Percentiles rank a stretch among this genome's conserved stretches.
These are phyloP conservation scores for Turritopsis rubra DNA, from an alignment of 30 jellyfish, hydroid and myxozoan genomes.

Conservation along the genomic window DNA sequence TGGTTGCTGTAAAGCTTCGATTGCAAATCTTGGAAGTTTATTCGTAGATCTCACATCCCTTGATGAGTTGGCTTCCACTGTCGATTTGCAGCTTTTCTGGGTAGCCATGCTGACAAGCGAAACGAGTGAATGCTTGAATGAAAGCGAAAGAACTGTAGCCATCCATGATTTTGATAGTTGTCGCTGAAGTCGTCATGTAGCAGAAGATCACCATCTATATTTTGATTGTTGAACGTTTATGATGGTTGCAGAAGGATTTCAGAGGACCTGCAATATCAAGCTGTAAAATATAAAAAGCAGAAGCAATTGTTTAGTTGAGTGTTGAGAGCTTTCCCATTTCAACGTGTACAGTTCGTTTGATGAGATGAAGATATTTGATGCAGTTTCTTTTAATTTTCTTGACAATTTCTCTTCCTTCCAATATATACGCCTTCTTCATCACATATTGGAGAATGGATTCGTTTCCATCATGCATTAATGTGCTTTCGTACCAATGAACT, in stretches of 20 bases:
- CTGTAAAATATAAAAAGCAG: neutral
- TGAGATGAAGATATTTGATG: neutral
- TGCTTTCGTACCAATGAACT: neutral
- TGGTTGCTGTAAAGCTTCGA: constrained; percentile 1
- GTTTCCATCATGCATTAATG: neutral
- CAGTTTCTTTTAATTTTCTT: neutral
- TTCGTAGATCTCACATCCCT: neutral
- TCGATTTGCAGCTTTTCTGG: neutral
- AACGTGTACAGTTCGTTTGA: neutral
- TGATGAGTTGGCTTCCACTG: neutral
- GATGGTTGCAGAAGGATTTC: neutral
- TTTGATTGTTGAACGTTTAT: neutral
- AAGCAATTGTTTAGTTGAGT: neutral
- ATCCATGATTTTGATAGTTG: constrained; percentile 17
- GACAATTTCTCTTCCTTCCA: neutral
- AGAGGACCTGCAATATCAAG: neutral
- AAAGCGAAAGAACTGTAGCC: constrained; percentile 14
- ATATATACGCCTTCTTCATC: neutral
- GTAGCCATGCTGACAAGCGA: constrained; percentile 3
- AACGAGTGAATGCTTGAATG: constrained; percentile 19
- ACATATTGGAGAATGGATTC: neutral
- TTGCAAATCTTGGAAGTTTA: neutral
- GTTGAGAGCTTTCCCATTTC: neutral
- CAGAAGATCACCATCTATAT: neutral
- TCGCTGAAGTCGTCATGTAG: neutral